Conservation (phyloP, 2,888 invertebrate species). For the Stenichneumon culpator region DNA sequence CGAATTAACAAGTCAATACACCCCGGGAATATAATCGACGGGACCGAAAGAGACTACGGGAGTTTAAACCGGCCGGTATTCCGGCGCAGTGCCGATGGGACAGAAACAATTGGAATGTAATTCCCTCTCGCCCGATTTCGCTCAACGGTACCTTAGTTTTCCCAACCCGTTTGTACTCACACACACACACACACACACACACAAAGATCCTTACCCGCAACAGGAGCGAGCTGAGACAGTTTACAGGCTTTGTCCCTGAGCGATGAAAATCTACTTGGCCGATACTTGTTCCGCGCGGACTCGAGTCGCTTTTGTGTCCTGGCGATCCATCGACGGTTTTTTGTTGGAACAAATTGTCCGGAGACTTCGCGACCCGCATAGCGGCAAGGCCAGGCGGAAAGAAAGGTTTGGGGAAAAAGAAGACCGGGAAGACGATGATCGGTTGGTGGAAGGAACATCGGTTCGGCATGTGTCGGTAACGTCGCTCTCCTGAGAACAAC, state of each 20-base stretch:
- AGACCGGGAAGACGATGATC: no score
- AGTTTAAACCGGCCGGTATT: slow-evolving; percentile 38
- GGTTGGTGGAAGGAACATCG: no score
- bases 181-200: not conserved
- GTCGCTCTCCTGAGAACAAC: no score
- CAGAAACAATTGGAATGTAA: slow-evolving; percentile 68
- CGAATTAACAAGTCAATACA: slow-evolving; percentile 80
- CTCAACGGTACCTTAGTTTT: slow-evolving; percentile 58
- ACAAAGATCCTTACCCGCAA: slow-evolving; percentile 3
- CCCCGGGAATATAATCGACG: slow-evolving; percentile 75
- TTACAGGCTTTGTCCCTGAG: slow-evolving; percentile 3
- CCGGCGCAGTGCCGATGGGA: slow-evolving; percentile 50
- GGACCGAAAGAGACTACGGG: slow-evolving; percentile 58
- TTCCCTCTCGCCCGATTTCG: slow-evolving; percentile 62
- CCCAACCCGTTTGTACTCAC: slow-evolving; percentile 28
- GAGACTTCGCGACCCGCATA: no score
- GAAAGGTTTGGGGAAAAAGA: no score
- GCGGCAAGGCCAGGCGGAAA: no score
- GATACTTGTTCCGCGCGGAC: slow-evolving; percentile 26
- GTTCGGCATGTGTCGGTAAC: no score
- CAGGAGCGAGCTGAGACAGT: slow-evolving; percentile 3
- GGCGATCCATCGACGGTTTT: not conserved
- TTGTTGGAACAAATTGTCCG: no score
- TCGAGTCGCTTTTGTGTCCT: slow-evolving; percentile 35
- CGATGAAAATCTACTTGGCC: slow-evolving; percentile 52